Base-by-base conservation (phyloP, 2,113 vertebrate species). In the Pandion haliaetus region DNA sequence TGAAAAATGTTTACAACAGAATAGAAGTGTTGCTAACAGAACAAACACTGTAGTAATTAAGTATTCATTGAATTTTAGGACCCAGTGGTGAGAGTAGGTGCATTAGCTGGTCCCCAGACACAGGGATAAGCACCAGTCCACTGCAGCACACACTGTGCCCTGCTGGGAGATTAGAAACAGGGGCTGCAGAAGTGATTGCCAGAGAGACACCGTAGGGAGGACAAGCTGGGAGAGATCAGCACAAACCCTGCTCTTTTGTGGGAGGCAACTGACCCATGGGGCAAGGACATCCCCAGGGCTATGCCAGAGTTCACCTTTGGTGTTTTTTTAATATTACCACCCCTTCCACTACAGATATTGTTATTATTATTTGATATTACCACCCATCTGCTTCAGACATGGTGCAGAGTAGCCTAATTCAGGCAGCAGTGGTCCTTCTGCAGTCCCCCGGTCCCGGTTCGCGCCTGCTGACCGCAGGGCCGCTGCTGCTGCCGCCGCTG, bases 361-460 rank as follows among this genome's bases (percentile, higher is more conserved):
- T 25, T n/a, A 47, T 36, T 24, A 24, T 77, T 61, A 29, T 47
- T 73, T 26, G 24, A 6, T 44, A 38, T 40, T 70, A 58, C 49
- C 2, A 4, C 18, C 18, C 17, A 63, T 42, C 38, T 31, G 34
- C 47, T 59, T 40, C 21, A 61, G 77, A 36, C 13, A 16, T 1
- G 26, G 24, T 40, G 31, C 31, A 61, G 34, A 61, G 32, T 4
- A 54, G 31, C 45, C 31, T 21, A 34, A 40, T 2, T 61, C 36
- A 81, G 63, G 63, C 67, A 91, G 40, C 32, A 31, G 40, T 34
- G 32, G 12, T 62, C 6, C 44, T 84, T 38, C 69, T 78, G 50
- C 82, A 82, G 44, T 8, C 32, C 61, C 34, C 34, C 0, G 1
- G 14, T 34, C 34, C 34, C 0, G 1, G 14, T 34, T 78, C 16